Evolutionary conservation across 2,113 vertebrate species (phyloP), one percentile per base, ranked within the genome.

Genomic region (Eonycteris spelaea): DNA sequence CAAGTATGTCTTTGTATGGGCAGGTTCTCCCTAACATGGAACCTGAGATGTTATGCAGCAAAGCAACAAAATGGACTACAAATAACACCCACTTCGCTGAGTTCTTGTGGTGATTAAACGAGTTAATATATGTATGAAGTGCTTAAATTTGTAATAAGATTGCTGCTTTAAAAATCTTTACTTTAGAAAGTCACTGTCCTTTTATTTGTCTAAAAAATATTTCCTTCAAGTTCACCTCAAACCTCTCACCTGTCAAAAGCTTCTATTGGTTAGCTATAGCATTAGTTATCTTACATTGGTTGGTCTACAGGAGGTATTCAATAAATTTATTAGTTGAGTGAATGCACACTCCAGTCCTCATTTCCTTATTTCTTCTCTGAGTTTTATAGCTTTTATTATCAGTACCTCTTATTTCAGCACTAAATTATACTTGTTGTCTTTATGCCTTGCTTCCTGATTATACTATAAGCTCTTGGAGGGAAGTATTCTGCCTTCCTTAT

Each of bases 331-430:
- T 53, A 30, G 30, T 93, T 86, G 61, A 90, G 45, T 71, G 28
- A 94, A 68, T 93, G 40, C 11, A 30, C 3, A 24, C 2, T 82
- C n/a, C 15, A 68, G 30, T 65, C 4, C 21, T 43, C 38, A 86
- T 67, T 92, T 93, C 38, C 74, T 96, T 75, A 75, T 86, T 88
- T 95, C n/a, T 83, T 93, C 26, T 75, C 48, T 83, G 24, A 78
- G 38, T 84, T 94, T 90, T 92, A 33, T 33, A 90, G 45, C 18
- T 90, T 86, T 94, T 94, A 16, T 70, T 83, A 96, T 71, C 57
- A 73, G 28, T 65, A 51, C 5, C 40, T 83, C 24, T 78, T 83
- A 59, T 40, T 86, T 92, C 74, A 67, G 13, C 22, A 83, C 63
- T 89, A 74, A 70, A 83, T 73, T 75, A 70, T 68, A 22, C 12